These are phyloP conservation scores for Lutjanus erythropterus DNA, from an alignment of 2,113 vertebrate species.

Conservation along the genomic window DNA sequence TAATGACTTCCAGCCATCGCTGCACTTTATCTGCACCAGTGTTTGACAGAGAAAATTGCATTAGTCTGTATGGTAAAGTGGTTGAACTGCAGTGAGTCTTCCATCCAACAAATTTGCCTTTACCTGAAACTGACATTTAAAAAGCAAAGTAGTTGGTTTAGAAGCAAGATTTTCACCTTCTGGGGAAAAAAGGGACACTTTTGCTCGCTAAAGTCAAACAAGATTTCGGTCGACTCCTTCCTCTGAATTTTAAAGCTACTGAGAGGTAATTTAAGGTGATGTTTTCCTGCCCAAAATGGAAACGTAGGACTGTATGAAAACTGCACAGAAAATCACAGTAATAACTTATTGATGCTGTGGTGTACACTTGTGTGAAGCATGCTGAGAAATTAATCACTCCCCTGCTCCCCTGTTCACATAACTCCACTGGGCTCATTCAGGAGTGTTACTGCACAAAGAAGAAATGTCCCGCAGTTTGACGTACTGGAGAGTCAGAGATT, in stretches of 20 bases:
- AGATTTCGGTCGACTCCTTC: neutral
- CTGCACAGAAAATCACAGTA: neutral
- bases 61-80: neutral
- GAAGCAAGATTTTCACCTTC: neutral
- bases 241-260: conserved; percentile 5
- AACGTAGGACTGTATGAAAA: neutral
- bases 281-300: neutral
- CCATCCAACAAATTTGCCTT: conserved; percentile 5
- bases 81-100: neutral
- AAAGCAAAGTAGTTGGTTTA: neutral
- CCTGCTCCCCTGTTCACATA: neutral
- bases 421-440: neutral
- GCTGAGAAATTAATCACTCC: neutral
- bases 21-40: conserved; percentile 54
- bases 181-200: neutral
- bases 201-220: neutral
- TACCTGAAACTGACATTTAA: conserved; percentile 1
- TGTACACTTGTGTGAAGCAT: neutral
- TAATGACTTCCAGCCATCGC: conserved; percentile 33
- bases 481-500: neutral
- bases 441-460: neutral
- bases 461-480: neutral
- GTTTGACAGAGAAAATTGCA: conserved; percentile 18
- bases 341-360: neutral
- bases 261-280: neutral